A percentile compares a stretch with the other conserved stretches of the same genome.
Evolutionary conservation across 2,888 invertebrate species (phyloP).

Genomic region (Sthenelais limicola): DNA sequence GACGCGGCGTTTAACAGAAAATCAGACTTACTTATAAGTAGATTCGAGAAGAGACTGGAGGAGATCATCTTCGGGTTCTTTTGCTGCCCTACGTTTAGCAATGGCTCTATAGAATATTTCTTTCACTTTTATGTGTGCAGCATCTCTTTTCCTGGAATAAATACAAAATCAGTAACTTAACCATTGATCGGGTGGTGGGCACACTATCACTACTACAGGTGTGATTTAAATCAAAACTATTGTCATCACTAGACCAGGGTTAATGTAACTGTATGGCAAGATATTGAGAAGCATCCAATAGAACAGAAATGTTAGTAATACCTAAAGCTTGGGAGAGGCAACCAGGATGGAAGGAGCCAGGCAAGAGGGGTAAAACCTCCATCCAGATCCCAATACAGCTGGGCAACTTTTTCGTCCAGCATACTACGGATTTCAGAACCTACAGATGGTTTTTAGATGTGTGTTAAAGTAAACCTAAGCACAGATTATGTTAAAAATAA

Average conservation of each 20-base stretch:
- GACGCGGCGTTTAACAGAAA: background rate
- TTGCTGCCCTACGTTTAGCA: conserved; percentile 54
- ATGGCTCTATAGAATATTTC: conserved; percentile 61
- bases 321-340: conserved; percentile 65
- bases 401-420: conserved; percentile 61
- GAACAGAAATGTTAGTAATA: conserved; percentile 34
- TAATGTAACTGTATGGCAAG: too few species aligned
- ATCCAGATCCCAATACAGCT: conserved; percentile 64
- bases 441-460: too few species aligned
- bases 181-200: background rate
- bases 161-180: background rate
- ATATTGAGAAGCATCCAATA: too few species aligned
- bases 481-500: too few species aligned
- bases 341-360: conserved; percentile 67
- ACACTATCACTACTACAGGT: too few species aligned
- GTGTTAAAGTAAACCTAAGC: too few species aligned
- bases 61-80: conserved; percentile 58
- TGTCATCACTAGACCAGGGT: too few species aligned
- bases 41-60: conserved; percentile 64
- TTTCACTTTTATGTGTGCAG: conserved; percentile 62
- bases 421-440: conserved; percentile 58
- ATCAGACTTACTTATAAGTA: conserved; percentile 59
- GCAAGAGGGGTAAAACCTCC: conserved; percentile 63
- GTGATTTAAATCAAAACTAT: too few species aligned
- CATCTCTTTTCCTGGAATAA: conserved; percentile 56